A percentile compares a stretch with the other conserved stretches of the same genome.
These are phyloP conservation scores for Diuraphis noxia DNA, from an alignment of 1,140 invertebrate genomes.

Conservation along the genomic window DNA sequence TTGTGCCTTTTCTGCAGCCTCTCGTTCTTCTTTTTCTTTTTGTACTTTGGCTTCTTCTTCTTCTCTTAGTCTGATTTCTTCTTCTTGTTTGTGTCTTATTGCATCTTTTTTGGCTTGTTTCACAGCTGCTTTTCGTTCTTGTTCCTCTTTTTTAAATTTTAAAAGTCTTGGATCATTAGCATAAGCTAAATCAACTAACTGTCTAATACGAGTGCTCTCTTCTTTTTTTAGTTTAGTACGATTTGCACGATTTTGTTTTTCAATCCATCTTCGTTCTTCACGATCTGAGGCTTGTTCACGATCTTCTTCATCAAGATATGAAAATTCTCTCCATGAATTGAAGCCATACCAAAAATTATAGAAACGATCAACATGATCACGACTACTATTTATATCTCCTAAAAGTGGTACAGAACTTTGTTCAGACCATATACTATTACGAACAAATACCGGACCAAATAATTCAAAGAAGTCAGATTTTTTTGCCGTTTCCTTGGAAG, in stretches of 20 bases:
- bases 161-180: constrained; percentile 89
- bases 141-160: constrained; percentile 92
- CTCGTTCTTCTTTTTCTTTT: constrained; percentile 79
- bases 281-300: constrained; percentile 96
- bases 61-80: constrained; percentile 65
- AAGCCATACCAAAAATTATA: constrained; percentile 96
- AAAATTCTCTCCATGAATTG: constrained; percentile 98
- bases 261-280: constrained; percentile 94
- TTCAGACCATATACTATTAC: constrained; percentile 91
- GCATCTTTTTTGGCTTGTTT: constrained; percentile 91
- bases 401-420: constrained; percentile 83
- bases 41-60: constrained; percentile 61
- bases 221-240: constrained; percentile 93
- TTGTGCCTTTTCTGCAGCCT: constrained; percentile 77
- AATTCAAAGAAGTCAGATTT: constrained; percentile 79
- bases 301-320: constrained; percentile 98
- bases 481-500: constrained; percentile 70
- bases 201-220: constrained; percentile 88
- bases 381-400: constrained; percentile 72
- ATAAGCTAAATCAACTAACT: constrained; percentile 91
- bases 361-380: constrained; percentile 80
- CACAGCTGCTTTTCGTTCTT: constrained; percentile 83
- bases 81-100: constrained; percentile 77
- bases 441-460: constrained; percentile 79
- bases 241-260: constrained; percentile 94